Percentiles rank a stretch among this genome's conserved stretches.
These are phyloP conservation scores for Perca schrenkii DNA, from an alignment of 2,113 vertebrate genomes.

Conservation along the genomic window DNA sequence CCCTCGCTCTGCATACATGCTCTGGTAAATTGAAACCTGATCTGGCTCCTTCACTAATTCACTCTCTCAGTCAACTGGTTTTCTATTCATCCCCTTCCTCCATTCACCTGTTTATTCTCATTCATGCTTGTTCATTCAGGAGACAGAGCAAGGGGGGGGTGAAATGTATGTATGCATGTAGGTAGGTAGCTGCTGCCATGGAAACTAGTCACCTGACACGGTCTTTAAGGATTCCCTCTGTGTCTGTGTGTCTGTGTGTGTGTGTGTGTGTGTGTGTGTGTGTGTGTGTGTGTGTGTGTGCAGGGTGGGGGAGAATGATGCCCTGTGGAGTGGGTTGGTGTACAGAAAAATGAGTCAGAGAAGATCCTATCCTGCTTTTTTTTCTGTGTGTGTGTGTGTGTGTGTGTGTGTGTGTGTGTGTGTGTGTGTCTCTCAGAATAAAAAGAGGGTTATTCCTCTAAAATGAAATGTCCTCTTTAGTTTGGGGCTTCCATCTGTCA, in stretches of 20 bases:
- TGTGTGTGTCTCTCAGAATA: conserved; percentile 15
- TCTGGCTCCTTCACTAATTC: conserved; percentile 19
- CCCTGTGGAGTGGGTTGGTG: conserved; percentile 50
- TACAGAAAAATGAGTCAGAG: conserved; percentile 70
- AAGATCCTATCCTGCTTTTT: conserved; percentile 11
- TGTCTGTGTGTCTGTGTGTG: conserved; percentile 3
- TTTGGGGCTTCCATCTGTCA: conserved; percentile 11
- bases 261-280: conserved; percentile 21
- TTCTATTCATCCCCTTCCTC: conserved; percentile 50
- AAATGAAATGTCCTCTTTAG: conserved; percentile 6
- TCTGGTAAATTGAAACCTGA: conserved; percentile 18
- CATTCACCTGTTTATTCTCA: conserved; percentile 70
- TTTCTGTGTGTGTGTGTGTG: not conserved
- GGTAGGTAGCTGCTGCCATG: conserved; percentile 71
- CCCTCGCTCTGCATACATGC: not conserved
- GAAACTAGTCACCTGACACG: conserved; percentile 72
- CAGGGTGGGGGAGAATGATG: conserved; percentile 33
- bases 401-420: not conserved
- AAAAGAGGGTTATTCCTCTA: conserved; percentile 27
- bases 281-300: conserved; percentile 13
- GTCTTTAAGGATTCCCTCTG: conserved; percentile 61
- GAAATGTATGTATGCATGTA: conserved; percentile 61
- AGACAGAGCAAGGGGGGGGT: not conserved
- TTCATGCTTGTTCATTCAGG: conserved; percentile 71
- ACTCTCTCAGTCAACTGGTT: not conserved